Conservation (phyloP, 2,888 invertebrate genomes). For the Lasioglossum villosulum region DNA sequence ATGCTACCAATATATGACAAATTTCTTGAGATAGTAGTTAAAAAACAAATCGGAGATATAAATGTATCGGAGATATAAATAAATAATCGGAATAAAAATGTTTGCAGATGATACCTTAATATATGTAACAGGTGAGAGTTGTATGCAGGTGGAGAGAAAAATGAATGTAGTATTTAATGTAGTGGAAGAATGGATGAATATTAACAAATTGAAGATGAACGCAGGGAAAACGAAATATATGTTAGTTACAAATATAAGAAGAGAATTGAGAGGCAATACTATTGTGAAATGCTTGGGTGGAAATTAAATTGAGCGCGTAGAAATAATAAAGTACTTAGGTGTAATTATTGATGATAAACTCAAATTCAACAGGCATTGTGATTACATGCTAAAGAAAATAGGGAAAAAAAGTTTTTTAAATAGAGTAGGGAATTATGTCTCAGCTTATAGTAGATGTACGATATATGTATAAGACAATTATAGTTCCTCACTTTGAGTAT, state of each 20-base stretch:
- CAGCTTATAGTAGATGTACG: neutral
- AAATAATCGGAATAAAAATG: too few relatives aligned
- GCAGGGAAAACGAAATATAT: constrained; percentile 1
- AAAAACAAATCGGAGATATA: too few relatives aligned
- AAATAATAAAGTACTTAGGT: neutral
- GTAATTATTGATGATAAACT: constrained; percentile 4
- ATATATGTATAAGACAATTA: too few relatives aligned
- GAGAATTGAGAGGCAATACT: neutral
- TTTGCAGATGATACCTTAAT: too few relatives aligned
- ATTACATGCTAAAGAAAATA: neutral
- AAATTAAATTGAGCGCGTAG: neutral
- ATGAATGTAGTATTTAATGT: neutral
- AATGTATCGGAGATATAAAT: too few relatives aligned
- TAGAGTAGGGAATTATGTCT: neutral
- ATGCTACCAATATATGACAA: too few relatives aligned
- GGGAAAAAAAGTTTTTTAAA: constrained; percentile 11
- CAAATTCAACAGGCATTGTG: neutral
- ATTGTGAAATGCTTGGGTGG: neutral
- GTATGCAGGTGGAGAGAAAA: neutral
- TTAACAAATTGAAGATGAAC: neutral
- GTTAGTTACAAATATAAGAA: neutral
- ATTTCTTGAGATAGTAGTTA: too few relatives aligned
- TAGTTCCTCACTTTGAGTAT: too few relatives aligned
- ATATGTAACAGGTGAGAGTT: too few relatives aligned
- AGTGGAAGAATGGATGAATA: neutral